Base-by-base conservation (phyloP, 2,113 vertebrate species). In the Panthera leo region DNA sequence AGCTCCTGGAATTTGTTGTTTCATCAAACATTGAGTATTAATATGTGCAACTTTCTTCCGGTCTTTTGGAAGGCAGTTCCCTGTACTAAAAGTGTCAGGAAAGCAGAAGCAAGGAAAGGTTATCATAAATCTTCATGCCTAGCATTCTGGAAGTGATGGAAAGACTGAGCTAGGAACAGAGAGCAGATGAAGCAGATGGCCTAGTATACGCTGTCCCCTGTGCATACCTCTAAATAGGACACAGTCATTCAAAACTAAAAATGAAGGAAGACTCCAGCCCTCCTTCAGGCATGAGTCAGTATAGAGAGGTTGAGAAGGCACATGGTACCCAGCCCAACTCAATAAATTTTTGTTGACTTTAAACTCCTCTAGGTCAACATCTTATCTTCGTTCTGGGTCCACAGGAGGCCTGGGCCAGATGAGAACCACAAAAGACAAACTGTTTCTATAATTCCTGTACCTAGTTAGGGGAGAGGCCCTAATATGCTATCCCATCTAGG, bases 1-100 rank as follows among this genome's bases (percentile, higher is more conserved):
- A 88, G 78, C 91, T 71, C 92, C 82, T 97, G 23, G 88, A 55
- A 61, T 91, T 71, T 58, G 68, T 92, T 97, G 84, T 97, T 91
- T 87, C 31, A 70, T 96, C 83, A 76, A 63, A 91, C 58, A n/a
- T 61, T 92, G 36, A 80, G 39, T 96, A 80, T 93, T 70, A 87
- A 18, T 85, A 29, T 53, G 48, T 95, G 18, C 16, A 34, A 70
- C 55, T 83, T 91, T 94, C 93, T 82, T 51, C 92, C 82, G 5
- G 65, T 63, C 65, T 82, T 93, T 58, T 55, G 48, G 61, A 78
- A 73, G 79, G 55, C 53, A 10, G 0, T 61, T 85, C 19, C 9
- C 63, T 93, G 18, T 63, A n/a, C 9, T 21, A 11, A 48, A 31
- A 84, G 63, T 63, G 10, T 87, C 63, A 31, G 53, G 73, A 94